These are phyloP conservation scores for Trialeurodes vaporariorum DNA, from an alignment of 1,140 invertebrate genomes.

Conservation along the genomic window DNA sequence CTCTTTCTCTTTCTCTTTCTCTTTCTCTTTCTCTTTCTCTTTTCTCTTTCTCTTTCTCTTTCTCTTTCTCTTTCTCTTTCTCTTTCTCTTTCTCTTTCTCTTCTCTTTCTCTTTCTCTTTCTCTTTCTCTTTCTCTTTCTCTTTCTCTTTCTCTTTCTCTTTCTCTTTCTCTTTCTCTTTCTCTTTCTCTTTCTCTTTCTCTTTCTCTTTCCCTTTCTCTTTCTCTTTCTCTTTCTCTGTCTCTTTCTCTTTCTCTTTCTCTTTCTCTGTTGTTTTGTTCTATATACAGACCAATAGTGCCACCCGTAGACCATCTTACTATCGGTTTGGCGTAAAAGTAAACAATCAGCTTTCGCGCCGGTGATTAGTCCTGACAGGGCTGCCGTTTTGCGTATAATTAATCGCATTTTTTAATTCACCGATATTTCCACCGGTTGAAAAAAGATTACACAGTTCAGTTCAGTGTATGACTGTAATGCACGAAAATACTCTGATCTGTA, in stretches of 20 bases:
- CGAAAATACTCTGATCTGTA: too few species aligned
- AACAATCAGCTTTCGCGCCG: too few species aligned
- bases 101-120: slow-evolving; percentile 6
- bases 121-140: slow-evolving; percentile 7
- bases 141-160: slow-evolving; percentile 7
- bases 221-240: slow-evolving; percentile 1
- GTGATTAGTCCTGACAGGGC: too few species aligned
- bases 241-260: slow-evolving; percentile 3
- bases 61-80: neutral
- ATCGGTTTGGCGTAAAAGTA: too few species aligned
- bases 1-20: slow-evolving; percentile 9
- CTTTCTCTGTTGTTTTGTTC: neutral
- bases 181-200: slow-evolving; percentile 3
- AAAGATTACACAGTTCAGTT: too few species aligned
- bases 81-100: slow-evolving; percentile 4
- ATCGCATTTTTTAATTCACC: too few species aligned
- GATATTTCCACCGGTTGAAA: too few species aligned
- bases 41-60: slow-evolving; percentile 2
- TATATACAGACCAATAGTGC: too few species aligned
- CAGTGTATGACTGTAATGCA: too few species aligned
- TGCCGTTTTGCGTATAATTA: too few species aligned
- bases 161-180: slow-evolving; percentile 8
- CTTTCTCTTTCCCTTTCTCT: slow-evolving; percentile 3
- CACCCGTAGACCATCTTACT: too few species aligned
- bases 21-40: slow-evolving; percentile 4